Evolutionary conservation across 2,113 vertebrate species (phyloP), one percentile per base, ranked within the genome.

Genomic region (Labeo catla): DNA sequence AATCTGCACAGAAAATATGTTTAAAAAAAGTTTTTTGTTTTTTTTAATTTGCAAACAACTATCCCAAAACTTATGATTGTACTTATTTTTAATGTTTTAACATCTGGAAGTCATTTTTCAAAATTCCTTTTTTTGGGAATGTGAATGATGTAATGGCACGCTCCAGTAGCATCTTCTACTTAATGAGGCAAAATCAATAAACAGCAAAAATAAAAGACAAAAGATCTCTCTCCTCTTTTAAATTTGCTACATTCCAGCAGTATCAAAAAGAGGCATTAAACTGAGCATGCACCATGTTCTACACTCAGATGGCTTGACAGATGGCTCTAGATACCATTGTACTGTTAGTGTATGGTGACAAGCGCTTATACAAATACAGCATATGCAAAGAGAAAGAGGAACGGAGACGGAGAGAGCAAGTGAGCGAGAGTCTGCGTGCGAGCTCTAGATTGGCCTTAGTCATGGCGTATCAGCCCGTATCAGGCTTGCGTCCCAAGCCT

Each of bases 341-440:
- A 83, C 50, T 23, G 19, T 83, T 43, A 54, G 68, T 57, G 68
- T 57, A 57, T 43, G 13, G 16, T 73, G 50, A 57, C 66, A 59
- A 83, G 4, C 4, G 8, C 81, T 73, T 45, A 23, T 9, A 59
- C 52, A 72, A 81, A 81, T 11, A 70, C 84, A 70, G 65, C 77
- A 81, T 83, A 54, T 59, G 68, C 47, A 68, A 72, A 61, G 12
- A 23, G 61, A 43, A 54, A 45, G 12, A 3, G 21, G 72, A 68
- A 28, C 45, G 19, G 72, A 86, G 79, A 83, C 59, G 57, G 76
- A 54, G 80, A 87, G 85, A 89, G 86, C 85, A 88, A 91, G 88
- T 54, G 76, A 77, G 49, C 13, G 8, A 85, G 85, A 70, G 65
- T 39, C 6, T 50, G 52, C 65, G 49, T 73, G 63, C 15, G 49